Evolutionary conservation across 2,113 vertebrate genomes (phyloP), one percentile per base, ranked within the genome.

Genomic region (Pycnonotus jocosus): DNA sequence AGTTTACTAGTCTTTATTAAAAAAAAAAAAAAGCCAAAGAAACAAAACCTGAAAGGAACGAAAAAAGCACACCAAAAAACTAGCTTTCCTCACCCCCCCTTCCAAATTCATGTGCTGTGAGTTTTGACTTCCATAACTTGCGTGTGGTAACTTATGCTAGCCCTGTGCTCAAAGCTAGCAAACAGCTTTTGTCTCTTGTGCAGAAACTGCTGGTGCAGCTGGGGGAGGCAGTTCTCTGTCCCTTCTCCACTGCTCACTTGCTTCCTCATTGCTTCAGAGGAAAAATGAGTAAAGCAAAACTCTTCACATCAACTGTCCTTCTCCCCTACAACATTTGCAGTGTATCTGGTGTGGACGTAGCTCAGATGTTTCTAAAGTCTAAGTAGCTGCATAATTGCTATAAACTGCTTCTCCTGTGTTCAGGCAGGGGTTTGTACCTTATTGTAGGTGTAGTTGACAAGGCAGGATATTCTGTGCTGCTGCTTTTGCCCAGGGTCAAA

Each of bases 361-460:
- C 33, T 71, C 10, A 24, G 22, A 35, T 24, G 21, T 62, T 83
- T 78, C 38, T 70, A 0, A 48, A 90, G 22, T 31, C n/a, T 72
- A 9, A 89, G 28, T 22, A 23, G 19, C 45, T 86, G 37, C 15
- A 3, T 65, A 57, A 40, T 61, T 65, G 24, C n/a, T 66, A 0
- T 51, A 21, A 82, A 17, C 50, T 33, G 30, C 42, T 88, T 65
- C 40, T 62, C 48, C 68, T 57, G 23, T 53, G 40, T 56, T 70
- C 10, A 2, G 44, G 54, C 28, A 13, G 45, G 64, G 48, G 8
- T 48, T 82, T 21, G 5, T 31, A 40, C 23, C 12, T 61, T 21
- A 10, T 1, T 70, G 64, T 27, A 1, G 4, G 0, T 33, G 18
- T 15, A 24, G 16, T 8, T 68, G 57, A 35, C 31, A 33, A 62